Evolutionary conservation across 1,140 invertebrate genomes (phyloP), one percentile per base, ranked within the genome.

Genomic region (Acromyrmex heyeri): DNA sequence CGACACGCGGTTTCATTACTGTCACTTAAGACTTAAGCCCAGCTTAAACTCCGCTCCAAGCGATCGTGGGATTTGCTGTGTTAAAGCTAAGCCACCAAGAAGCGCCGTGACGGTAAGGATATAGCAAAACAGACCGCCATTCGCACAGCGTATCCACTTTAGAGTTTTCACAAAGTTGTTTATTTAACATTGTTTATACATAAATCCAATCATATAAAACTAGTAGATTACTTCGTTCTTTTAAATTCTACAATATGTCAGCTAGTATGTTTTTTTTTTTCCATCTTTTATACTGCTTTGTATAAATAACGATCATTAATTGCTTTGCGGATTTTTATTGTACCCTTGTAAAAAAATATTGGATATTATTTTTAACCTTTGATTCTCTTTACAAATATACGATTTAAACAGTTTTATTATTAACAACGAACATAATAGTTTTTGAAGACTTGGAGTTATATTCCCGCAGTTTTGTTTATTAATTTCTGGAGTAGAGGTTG

Each of bases 1-100:
- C 44, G 86, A 87, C 75, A 85, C 75, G 73, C 53, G 86, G 87
- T 89, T 89, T 87, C 88, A 87, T 89, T 89, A 89, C 88, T 87
- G 87, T 88, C 87, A 88, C 72, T 86, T 88, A 86, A 81, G 78
- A 57, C 64, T 79, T 88, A 88, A 90, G 72, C 81, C 67, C 34
- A 67, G 83, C 77, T 83, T 88, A 86, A 86, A 61, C 57, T 59
- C 53, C 61, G 86, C 65, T 75, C 61, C 64, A 57, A 61, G 79
- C 79, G 86, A 78, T 72, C 79, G 64, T 70, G 48, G 61, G 79
- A 75, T 85, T 81, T 65, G 50, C 65, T 61, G 55, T 67, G 69
- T 85, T 87, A 87, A 85, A 78, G 86, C 62, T 81, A 86, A 89
- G 83, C 83, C 59, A 61, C 44, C 82, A 70, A 59, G 73, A 87